Evolutionary conservation across 2,113 vertebrate genomes (phyloP), one percentile per base, ranked within the genome.

Genomic region (Puffinus mauretanicus): DNA sequence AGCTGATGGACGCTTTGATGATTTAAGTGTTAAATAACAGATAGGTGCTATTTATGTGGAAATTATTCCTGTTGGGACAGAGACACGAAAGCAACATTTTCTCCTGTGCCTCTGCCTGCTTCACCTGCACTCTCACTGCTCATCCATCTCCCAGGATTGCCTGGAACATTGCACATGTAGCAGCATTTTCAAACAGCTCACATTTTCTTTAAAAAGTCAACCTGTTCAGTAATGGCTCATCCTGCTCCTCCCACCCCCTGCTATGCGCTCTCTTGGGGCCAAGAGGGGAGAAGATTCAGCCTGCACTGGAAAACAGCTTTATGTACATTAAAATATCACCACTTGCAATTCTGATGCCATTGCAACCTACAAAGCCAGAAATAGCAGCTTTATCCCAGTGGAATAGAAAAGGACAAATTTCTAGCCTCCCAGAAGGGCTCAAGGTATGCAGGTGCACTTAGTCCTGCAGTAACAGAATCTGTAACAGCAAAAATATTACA

Each of bases 151-250:
- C 88, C 88, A 70, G 71, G 95, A 96, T 94, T 94, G 96, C 95
- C 88, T 88, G 67, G 90, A 96, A 97, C 94, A 64, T 60, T 90
- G 90, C 90, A 93, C 95, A 95, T 92, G 92, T 46, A 93, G 73
- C 51, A 97, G 92, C 94, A 97, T 96, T 97, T 97, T 95, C 90
- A 96, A 96, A 96, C 95, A 95, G 95, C 93, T 97, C 94, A 94
- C 94, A 96, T 94, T 96, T 94, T 90, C 96, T 94, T 95, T 81
- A 83, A 93, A 95, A 95, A 97, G 96, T 94, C 96, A 97, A 83
- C 92, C 85, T 92, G 82, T 90, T 93, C 92, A n/a, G 82, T 94
- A 96, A 97, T 94, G 95, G 94, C 90, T 96, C 86, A 93, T 93
- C 71, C 96, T 62, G 92, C 93, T 95, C 96, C 96, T 97, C 96